Evolutionary conservation across 1,140 invertebrate species (phyloP).

Genomic region (Bombus confusus): DNA sequence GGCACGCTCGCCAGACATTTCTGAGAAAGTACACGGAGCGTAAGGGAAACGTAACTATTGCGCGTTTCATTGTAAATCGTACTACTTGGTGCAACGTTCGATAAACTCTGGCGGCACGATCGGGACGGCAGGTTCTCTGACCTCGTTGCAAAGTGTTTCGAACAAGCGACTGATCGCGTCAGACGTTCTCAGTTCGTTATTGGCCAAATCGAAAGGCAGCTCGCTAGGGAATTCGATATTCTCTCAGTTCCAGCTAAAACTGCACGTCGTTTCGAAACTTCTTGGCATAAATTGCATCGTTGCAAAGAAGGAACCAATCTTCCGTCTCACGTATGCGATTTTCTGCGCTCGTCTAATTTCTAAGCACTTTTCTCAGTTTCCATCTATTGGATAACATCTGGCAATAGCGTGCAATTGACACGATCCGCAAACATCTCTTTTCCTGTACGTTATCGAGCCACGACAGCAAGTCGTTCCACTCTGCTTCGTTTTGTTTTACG

Average conservation of each 20-base stretch:
- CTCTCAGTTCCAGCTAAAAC: slow-evolving; percentile 41
- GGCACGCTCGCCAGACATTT: neutral
- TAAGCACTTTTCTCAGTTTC: neutral
- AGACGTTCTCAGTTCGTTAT: slow-evolving; percentile 3
- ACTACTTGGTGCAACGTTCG: neutral
- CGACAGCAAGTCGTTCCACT: neutral
- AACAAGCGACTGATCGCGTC: slow-evolving; percentile 14
- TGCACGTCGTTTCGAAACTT: slow-evolving; percentile 48
- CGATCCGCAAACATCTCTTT: neutral
- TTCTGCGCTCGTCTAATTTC: neutral
- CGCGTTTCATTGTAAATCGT: neutral
- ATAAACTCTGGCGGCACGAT: neutral
- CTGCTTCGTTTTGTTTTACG: neutral
- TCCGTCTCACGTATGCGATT: neutral
- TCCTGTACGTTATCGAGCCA: neutral
- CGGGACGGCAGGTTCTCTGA: too few species aligned
- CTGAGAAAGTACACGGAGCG: neutral
- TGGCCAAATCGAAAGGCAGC: slow-evolving; percentile 34
- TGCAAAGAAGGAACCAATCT: neutral
- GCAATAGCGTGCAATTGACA: neutral
- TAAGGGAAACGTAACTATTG: neutral
- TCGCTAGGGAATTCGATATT: slow-evolving; percentile 64
- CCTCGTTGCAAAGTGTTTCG: slow-evolving; percentile 7
- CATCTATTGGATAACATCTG: neutral
- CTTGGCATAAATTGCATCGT: slow-evolving; percentile 52